phyloP scores from a whole-genome alignment of 2,113 vertebrate genomes.

The Bettongia penicillata region DNA sequence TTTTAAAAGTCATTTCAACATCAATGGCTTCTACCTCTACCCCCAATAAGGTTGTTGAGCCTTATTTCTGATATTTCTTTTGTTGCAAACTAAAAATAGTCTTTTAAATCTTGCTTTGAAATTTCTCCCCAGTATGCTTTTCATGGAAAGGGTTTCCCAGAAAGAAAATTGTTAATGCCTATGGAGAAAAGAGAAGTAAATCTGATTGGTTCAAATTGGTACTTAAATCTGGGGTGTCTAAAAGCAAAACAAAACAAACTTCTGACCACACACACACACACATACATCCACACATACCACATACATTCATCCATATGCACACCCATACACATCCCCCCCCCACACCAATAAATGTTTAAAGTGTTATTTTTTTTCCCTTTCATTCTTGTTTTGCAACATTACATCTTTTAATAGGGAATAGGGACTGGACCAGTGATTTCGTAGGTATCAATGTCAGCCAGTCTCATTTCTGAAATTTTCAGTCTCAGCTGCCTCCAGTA shows the following conservation, averaged over 20 bases:
- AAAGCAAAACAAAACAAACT: neutral
- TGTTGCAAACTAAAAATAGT: constrained; percentile 34
- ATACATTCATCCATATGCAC: no score
- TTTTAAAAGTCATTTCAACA: constrained; percentile 1
- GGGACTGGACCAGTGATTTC: neutral
- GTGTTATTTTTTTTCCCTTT: neutral
- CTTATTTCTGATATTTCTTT: neutral
- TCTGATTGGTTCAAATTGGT: neutral
- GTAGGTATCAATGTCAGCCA: neutral
- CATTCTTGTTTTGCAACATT: neutral
- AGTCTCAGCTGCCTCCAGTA: neutral
- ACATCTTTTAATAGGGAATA: constrained; percentile 22
- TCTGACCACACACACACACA: neutral
- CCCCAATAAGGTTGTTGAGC: neutral
- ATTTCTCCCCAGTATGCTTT: neutral
- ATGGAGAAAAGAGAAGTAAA: neutral
- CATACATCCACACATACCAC: neutral
- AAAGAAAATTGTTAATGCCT: neutral
- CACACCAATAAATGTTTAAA: constrained; percentile 8
- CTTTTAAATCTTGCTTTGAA: constrained; percentile 25
- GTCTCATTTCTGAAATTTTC: neutral
- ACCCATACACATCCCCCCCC: no score
- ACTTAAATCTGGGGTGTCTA: neutral
- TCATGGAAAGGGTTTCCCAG: neutral
- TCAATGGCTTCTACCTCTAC: neutral